phyloP scores from a whole-genome alignment of 2,888 invertebrate species.

The Eurytoma adleriae region DNA sequence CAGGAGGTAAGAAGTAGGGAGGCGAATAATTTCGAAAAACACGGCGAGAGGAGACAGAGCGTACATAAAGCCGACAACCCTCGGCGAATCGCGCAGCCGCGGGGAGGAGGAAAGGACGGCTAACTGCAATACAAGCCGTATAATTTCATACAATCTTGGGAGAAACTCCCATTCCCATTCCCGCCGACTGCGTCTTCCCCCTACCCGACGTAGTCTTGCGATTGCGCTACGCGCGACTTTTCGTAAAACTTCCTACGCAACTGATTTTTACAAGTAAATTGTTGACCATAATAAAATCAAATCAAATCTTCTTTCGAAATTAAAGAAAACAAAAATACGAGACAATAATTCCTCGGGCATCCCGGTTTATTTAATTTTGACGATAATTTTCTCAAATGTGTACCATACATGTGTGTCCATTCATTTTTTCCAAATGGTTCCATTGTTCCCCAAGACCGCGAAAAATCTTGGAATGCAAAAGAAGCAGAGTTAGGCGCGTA shows the following conservation, averaged over 20 bases:
- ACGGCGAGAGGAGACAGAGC: slow-evolving; percentile 48
- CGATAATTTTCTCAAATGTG: too few relatives aligned
- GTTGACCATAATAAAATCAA: too few relatives aligned
- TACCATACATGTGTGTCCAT: too few relatives aligned
- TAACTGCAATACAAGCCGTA: slow-evolving; percentile 67
- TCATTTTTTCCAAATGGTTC: too few relatives aligned
- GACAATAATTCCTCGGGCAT: too few relatives aligned
- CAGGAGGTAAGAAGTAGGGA: slow-evolving; percentile 39
- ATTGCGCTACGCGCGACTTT: background rate
- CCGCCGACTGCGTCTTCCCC: slow-evolving; percentile 25
- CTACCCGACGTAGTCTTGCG: background rate
- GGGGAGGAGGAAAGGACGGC: slow-evolving; percentile 56
- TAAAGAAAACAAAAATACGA: too few relatives aligned
- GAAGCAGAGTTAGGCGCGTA: too few relatives aligned
- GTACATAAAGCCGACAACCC: slow-evolving; percentile 57
- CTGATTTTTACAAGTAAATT: too few relatives aligned
- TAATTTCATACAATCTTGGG: slow-evolving; percentile 71
- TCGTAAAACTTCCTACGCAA: background rate
- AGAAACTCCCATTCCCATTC: slow-evolving; percentile 59
- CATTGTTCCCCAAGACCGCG: too few relatives aligned
- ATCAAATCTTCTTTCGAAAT: too few relatives aligned
- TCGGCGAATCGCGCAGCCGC: slow-evolving; percentile 58
- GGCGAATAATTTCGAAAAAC: slow-evolving; percentile 67
- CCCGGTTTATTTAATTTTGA: too few relatives aligned
- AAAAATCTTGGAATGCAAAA: too few relatives aligned